Conservation (phyloP, 2,888 invertebrate genomes). For the Dryococelus australis region DNA sequence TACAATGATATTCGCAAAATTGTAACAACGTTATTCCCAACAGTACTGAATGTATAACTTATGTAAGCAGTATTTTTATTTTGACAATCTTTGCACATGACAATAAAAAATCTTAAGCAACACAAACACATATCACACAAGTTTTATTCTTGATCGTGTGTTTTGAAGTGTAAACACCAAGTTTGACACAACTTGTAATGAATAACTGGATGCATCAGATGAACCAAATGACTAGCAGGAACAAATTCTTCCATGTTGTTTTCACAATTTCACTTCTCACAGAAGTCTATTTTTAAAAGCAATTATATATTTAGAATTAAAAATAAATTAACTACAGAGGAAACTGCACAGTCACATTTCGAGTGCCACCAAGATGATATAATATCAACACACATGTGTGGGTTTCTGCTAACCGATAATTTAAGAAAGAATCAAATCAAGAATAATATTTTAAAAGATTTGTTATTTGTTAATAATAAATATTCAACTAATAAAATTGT, state of each 20-base stretch:
- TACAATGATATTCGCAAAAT: no score
- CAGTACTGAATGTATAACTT: no score
- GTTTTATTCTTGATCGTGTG: background rate
- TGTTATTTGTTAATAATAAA: no score
- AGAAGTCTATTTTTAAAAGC: background rate
- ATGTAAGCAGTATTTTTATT: background rate
- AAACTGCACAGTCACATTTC: background rate
- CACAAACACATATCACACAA: background rate
- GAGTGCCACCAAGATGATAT: background rate
- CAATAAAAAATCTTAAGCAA: background rate
- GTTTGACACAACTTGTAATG: background rate
- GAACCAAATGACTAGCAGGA: constrained; percentile 16
- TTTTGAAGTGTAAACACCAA: no score
- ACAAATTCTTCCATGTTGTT: background rate
- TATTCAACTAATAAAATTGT: no score
- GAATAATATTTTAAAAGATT: no score
- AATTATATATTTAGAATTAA: background rate
- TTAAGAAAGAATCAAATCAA: background rate
- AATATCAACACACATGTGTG: background rate
- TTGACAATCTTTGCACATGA: background rate
- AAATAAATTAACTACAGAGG: background rate
- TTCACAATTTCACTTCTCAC: background rate
- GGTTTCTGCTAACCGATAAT: background rate
- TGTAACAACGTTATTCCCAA: no score
- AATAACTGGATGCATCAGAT: background rate